Base-by-base conservation (phyloP, 1,140 invertebrate genomes). In the Oryzaephilus surinamensis region DNA sequence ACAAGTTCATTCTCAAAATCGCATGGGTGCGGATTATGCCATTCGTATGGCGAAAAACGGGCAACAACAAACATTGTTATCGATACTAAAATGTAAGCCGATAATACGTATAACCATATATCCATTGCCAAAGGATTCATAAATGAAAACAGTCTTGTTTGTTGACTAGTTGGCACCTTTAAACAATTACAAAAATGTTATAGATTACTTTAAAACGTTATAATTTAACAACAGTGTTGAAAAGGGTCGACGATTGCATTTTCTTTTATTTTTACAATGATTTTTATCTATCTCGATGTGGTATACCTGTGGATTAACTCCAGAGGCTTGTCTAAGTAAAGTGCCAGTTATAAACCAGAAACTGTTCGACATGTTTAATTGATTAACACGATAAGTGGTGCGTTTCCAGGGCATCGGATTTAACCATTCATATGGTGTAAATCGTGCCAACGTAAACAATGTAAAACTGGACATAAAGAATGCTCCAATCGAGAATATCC, bases 271-370 rank as follows among this genome's bases (percentile, higher is more conserved):
- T n/a, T n/a, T n/a, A n/a, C n/a, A n/a, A n/a, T n/a, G n/a, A n/a
- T n/a, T n/a, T n/a, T n/a, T n/a, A n/a, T n/a, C n/a, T n/a, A n/a
- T n/a, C n/a, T n/a, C n/a, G n/a, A n/a, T n/a, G n/a, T n/a, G n/a
- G 29, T 51, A 42, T 74, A 90, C 86, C 82, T 90, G 88, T 4
- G 85, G 85, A 64, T 87, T 88, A 30, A 90, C 71, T 15, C 84
- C 86, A 21, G 85, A 88, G 28, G 89, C 88, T 67, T 95, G 90
- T 20, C 90, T 76, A 47, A 95, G 71, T 54, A 95, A 85, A 4
- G 88, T 94, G 6, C 91, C 92, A 6, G 90, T 92, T 57, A 89
- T 87, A 65, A 94, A 94, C 89, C 89, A 94, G 56, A 93, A 81
- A 54, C 77, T 81, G 65, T 97, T 96, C 48, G 85, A 80, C 38